A percentile compares a stretch with the other conserved stretches of the same genome.
These are phyloP conservation scores for Rynchops niger DNA, from an alignment of 2,113 vertebrate species.

Conservation along the genomic window DNA sequence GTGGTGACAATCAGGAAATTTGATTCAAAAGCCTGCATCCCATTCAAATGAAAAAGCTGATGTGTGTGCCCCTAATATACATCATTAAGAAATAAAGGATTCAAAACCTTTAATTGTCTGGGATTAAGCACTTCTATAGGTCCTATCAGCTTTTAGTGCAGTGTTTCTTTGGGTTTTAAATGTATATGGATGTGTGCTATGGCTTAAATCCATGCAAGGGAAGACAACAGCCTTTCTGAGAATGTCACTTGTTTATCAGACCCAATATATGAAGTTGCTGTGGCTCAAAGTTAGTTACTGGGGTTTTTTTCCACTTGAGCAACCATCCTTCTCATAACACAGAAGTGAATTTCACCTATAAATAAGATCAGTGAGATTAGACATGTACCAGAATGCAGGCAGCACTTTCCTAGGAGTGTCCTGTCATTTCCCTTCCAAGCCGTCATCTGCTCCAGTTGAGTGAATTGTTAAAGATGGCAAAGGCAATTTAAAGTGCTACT, in stretches of 20 bases:
- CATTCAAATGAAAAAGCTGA: not conserved
- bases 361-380: not conserved
- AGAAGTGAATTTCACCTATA: not conserved
- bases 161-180: not conserved
- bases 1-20: not conserved
- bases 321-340: not conserved
- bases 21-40: not conserved
- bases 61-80: not conserved
- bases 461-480: not conserved
- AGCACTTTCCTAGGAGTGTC: not conserved
- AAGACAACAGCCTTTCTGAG: not conserved
- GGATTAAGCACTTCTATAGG: not conserved
- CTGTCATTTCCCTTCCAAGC: not conserved
- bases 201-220: not conserved
- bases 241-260: not conserved
- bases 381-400: not conserved
- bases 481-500: not conserved
- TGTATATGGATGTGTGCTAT: not conserved
- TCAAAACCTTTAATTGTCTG: not conserved
- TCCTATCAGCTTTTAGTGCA: not conserved
- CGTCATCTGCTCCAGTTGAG: not conserved
- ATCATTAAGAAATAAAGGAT: not conserved
- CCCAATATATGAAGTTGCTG: not conserved
- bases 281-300: not conserved
- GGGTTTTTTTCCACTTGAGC: not conserved